Conservation (phyloP, 2,797 vertebrate species). For the Enteromius paludinosus region DNA sequence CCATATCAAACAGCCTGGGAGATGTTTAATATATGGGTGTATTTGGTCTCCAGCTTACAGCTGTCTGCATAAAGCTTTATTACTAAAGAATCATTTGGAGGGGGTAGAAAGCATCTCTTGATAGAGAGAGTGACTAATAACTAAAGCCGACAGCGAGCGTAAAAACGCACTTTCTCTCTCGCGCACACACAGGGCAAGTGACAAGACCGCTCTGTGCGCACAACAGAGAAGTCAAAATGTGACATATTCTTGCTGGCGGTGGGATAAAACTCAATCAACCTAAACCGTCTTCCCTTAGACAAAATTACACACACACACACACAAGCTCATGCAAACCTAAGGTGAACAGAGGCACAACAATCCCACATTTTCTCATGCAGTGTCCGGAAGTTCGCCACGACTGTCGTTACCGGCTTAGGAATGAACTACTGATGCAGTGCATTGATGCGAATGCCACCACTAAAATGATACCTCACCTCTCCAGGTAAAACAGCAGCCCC, state of each 20-base stretch:
- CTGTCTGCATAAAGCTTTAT: conserved; percentile 84
- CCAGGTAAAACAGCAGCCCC: conserved; percentile 47
- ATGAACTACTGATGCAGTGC: neutral
- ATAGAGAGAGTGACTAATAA: conserved; percentile 81
- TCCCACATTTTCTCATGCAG: neutral
- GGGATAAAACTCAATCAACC: conserved; percentile 78
- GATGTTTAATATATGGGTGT: conserved; percentile 80
- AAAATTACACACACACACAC: conserved; percentile 33
- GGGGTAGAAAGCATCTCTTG: conserved; percentile 65
- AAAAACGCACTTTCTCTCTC: conserved; percentile 38
- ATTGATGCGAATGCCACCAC: conserved; percentile 16
- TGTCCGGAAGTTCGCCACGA: neutral
- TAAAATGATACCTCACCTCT: conserved; percentile 41
- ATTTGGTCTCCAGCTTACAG: conserved; percentile 81
- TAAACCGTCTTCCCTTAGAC: conserved; percentile 49
- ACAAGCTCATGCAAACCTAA: neutral
- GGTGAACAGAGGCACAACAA: conserved; percentile 20
- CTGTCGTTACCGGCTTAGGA: neutral
- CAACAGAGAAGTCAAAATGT: conserved; percentile 81
- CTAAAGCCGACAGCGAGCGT: conserved; percentile 78
- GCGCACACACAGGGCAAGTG: conserved; percentile 43
- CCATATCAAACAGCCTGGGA: conserved; percentile 74
- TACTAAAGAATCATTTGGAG: conserved; percentile 79
- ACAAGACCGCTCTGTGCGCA: conserved; percentile 54
- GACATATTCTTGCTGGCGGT: conserved; percentile 79